Evolutionary conservation across 92 coral and sea anemone genomes (phyloP).

Genomic region (Epizoanthus rinbou): DNA sequence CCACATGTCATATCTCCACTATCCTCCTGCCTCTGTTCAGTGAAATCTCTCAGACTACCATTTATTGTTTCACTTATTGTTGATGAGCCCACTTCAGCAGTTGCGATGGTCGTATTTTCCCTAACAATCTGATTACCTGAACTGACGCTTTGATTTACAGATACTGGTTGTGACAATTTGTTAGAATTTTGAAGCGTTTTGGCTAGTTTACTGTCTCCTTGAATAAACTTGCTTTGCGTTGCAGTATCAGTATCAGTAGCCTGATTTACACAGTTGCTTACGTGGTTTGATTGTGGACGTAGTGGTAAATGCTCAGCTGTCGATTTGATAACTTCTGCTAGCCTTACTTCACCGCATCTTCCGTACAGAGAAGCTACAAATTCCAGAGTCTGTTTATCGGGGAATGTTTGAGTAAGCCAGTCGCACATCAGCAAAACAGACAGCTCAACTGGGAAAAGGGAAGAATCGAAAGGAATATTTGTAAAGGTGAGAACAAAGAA

Average conservation of each 20-base stretch:
- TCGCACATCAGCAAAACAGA: constrained; percentile 47
- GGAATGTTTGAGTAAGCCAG: constrained; percentile 49
- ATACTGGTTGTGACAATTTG: neutral
- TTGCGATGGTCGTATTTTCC: neutral
- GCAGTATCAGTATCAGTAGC: neutral
- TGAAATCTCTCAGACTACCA: neutral
- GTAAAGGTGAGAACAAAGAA: neutral
- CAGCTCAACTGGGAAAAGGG: constrained; percentile 29
- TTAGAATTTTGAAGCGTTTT: neutral
- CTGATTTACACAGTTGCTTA: neutral
- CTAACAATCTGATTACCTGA: neutral
- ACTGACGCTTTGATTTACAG: neutral
- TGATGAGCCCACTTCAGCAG: neutral
- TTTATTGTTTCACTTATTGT: neutral
- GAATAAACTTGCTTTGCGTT: neutral
- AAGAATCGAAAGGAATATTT: neutral
- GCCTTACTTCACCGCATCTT: constrained; percentile 17
- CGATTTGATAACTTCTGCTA: constrained; percentile 16
- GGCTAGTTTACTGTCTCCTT: neutral
- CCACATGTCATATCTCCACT: no score
- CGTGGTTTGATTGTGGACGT: constrained; percentile 5
- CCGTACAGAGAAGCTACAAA: constrained; percentile 19
- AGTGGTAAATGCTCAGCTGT: neutral
- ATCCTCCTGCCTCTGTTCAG: neutral
- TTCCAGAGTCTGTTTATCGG: constrained; percentile 14